phyloP scores from a whole-genome alignment of 1,140 invertebrate genomes.

The Atta colombica region DNA sequence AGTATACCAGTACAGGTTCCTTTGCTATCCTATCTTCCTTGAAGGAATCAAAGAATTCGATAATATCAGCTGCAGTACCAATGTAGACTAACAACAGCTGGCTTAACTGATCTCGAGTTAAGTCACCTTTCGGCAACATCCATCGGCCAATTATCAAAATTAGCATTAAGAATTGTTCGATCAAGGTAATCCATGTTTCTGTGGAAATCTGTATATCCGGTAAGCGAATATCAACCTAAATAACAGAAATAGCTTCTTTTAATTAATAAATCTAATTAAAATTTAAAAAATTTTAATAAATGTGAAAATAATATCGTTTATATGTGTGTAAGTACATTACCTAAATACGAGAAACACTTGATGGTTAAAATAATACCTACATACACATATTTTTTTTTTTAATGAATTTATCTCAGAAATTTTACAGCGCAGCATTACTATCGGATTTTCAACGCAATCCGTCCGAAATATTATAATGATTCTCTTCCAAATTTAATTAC shows the following conservation, averaged over 20 bases:
- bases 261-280: background rate
- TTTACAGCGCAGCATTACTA: too few relatives aligned
- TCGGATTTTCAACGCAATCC: too few relatives aligned
- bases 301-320: too few relatives aligned
- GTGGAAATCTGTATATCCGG: constrained; percentile 90
- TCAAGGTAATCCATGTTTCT: constrained; percentile 94
- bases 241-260: background rate
- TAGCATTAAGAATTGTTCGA: constrained; percentile 96
- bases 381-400: too few relatives aligned
- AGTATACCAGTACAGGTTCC: constrained; percentile 91
- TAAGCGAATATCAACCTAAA: constrained; percentile 87
- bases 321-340: too few relatives aligned
- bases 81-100: constrained; percentile 96
- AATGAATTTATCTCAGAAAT: too few relatives aligned
- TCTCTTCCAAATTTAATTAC: too few relatives aligned
- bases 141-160: constrained; percentile 95
- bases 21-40: constrained; percentile 93
- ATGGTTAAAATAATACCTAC: too few relatives aligned
- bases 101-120: constrained; percentile 96
- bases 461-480: too few relatives aligned
- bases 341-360: too few relatives aligned
- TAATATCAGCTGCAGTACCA: constrained; percentile 96
- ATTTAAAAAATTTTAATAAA: too few relatives aligned
- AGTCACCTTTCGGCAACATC: constrained; percentile 95
- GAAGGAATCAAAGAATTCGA: constrained; percentile 98